Evolutionary conservation across 1,140 invertebrate species (phyloP), one percentile per base, ranked within the genome.

Genomic region (Atopsyche davidsoni): DNA sequence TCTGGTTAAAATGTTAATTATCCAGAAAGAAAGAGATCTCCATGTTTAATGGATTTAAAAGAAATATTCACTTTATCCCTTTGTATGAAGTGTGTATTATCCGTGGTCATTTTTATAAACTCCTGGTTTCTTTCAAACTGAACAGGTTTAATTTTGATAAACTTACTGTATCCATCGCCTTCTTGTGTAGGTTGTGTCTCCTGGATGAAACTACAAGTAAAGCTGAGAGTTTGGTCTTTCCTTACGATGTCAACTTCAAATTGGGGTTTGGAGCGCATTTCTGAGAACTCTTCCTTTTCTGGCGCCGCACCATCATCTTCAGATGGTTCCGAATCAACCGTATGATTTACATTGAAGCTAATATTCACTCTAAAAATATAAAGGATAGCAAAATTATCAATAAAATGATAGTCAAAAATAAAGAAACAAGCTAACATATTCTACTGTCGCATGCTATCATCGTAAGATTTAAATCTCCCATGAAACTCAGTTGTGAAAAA

Each of bases 301-400:
- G 72, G 67, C 2, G 82, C 62, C 54, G 89, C 82, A 1, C 77
- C 71, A 55, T 85, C 79, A 3, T 79, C 76, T 6, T 77, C 64
- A 11, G 46, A 19, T 10, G 38, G 24, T 23, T 87, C 85, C 11
- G 86, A 75, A 64, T 93, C 88, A 0, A 95, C 89, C 2, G 89
- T 88, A 64, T 94, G 88, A 63, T 94, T 95, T 1, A 96, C 85
- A 67, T 93, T 94, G 58, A 93, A 85, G 42, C 73, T 83, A 38
- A 92, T 77, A 39, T 72, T 76, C 53, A 95, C 82, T 58, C 82
- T 90, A 59, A 57, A 70, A 47, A 65, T 63, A 53, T 53, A 57
- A 43, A 60, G 59, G 18, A 43, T 16, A 54, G 46, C 46, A 49
- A 6, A 28, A 28, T 6, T 28, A n/a, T 28, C 25, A 28, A 28